Evolutionary conservation across 2,113 vertebrate species (phyloP).

Genomic region (Ovis canadensis): DNA sequence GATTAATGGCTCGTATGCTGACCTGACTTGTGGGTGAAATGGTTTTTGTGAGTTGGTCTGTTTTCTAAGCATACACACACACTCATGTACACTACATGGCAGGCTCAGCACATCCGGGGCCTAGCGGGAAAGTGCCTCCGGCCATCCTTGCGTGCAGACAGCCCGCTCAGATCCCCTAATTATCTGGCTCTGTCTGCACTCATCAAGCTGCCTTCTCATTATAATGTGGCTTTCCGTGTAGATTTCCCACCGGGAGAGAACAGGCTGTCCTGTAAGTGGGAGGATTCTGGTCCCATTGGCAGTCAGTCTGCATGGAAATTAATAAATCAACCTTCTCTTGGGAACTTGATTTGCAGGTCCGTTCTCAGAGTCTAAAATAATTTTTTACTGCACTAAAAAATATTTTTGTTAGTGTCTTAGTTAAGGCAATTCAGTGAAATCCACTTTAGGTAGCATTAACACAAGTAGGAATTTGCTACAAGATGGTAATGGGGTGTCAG

Average conservation of each 20-base stretch:
- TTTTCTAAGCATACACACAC: not conserved
- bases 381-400: not conserved
- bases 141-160: not conserved
- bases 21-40: not conserved
- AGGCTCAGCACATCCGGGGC: not conserved
- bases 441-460: not conserved
- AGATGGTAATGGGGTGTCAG: not conserved
- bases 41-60: not conserved
- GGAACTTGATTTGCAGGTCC: constrained; percentile 6
- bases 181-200: not conserved
- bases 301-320: constrained; percentile 21
- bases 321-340: constrained; percentile 37
- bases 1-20: constrained; percentile 27
- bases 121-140: not conserved
- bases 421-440: not conserved
- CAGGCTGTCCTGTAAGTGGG: constrained; percentile 1
- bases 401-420: not conserved
- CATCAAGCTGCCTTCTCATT: constrained; percentile 41
- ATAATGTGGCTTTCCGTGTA: not conserved
- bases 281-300: not conserved
- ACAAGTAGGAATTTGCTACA: not conserved
- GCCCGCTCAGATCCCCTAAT: constrained; percentile 34
- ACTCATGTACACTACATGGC: not conserved
- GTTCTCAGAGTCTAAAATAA: constrained; percentile 18
- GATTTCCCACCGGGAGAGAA: constrained; percentile 35